These are phyloP conservation scores for Sparus aurata DNA, from an alignment of 2,797 vertebrate species.

Conservation along the genomic window DNA sequence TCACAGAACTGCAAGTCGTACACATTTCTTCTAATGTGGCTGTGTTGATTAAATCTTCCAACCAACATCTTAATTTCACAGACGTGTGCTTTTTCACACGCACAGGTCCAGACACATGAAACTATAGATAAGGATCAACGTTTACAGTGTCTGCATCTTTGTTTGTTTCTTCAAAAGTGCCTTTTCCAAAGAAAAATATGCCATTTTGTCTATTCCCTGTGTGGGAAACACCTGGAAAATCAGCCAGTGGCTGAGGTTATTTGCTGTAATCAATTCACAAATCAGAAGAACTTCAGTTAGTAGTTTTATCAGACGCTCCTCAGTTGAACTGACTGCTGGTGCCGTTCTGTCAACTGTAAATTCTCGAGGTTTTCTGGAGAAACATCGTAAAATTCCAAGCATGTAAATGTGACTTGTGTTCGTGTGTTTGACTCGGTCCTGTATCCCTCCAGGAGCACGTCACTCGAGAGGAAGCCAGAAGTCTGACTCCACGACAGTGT, in stretches of 20 bases:
- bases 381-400: neutral
- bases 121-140: neutral
- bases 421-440: slow-evolving; percentile 27
- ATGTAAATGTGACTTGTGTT: neutral
- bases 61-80: neutral
- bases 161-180: slow-evolving; percentile 10
- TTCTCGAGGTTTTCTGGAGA: neutral
- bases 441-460: slow-evolving; percentile 91
- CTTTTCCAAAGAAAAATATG: slow-evolving; percentile 31
- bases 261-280: slow-evolving; percentile 38
- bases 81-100: neutral
- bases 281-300: slow-evolving; percentile 36
- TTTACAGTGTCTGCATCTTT: slow-evolving; percentile 7
- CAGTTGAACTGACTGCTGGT: slow-evolving; percentile 14
- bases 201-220: neutral
- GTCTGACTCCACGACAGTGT: slow-evolving; percentile 93
- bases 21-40: neutral
- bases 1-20: neutral
- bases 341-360: slow-evolving; percentile 20
- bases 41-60: slow-evolving; percentile 4
- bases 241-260: slow-evolving; percentile 21
- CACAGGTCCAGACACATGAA: neutral
- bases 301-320: neutral
- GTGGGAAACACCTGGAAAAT: slow-evolving; percentile 38
- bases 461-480: slow-evolving; percentile 93